Evolutionary conservation across 2,888 invertebrate genomes (phyloP).

Genomic region (Amphipoea lucens): DNA sequence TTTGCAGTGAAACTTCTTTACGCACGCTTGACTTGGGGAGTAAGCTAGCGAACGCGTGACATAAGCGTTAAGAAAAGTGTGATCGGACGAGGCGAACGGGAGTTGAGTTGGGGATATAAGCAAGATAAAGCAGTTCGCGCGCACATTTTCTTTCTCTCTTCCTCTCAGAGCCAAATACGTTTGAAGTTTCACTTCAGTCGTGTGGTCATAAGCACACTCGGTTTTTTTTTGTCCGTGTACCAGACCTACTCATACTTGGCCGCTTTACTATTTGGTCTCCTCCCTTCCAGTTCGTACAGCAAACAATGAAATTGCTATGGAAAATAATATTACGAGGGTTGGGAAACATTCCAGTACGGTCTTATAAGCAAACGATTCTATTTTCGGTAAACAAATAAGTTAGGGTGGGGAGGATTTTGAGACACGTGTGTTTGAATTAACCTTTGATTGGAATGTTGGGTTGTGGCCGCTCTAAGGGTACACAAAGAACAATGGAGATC

Average conservation of each 20-base stretch:
- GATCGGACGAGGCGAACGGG: no score
- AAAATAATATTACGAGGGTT: constrained; percentile 37
- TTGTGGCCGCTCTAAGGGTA: not conserved
- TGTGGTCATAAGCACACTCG: no score
- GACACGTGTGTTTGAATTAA: not conserved
- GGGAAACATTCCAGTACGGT: constrained; percentile 6
- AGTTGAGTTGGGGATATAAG: no score
- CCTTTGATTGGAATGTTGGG: not conserved
- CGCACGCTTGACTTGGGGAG: no score
- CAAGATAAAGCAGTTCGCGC: no score
- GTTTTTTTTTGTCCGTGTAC: not conserved
- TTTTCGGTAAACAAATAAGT: constrained; percentile 29
- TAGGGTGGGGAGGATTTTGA: not conserved
- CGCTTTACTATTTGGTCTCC: constrained; percentile 22
- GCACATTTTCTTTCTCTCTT: no score
- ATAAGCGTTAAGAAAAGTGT: no score
- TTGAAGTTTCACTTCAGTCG: no score
- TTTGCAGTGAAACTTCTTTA: no score
- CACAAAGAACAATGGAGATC: not conserved
- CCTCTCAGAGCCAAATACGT: no score
- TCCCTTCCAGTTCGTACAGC: constrained; percentile 10
- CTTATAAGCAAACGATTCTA: constrained; percentile 9
- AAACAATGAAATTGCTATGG: constrained; percentile 52
- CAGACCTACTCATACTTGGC: not conserved
- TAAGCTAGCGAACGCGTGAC: no score